phyloP scores from a whole-genome alignment of 2,888 invertebrate species.

The Heteromyza rotundicornis region DNA sequence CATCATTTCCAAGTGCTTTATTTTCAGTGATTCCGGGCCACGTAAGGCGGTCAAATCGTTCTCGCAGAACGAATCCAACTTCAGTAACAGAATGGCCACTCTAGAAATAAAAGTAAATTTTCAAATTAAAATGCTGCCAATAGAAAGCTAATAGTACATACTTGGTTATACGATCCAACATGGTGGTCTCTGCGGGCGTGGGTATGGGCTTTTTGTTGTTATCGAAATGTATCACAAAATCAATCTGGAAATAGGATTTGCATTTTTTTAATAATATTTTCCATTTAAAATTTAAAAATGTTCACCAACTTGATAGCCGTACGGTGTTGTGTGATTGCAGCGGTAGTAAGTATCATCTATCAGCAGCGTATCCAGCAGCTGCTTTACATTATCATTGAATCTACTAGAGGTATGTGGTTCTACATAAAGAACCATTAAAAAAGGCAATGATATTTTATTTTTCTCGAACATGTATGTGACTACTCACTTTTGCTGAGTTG shows the following conservation, averaged over 20 bases:
- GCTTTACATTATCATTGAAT: constrained; percentile 48
- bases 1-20: constrained; percentile 70
- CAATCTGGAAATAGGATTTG: constrained; percentile 43
- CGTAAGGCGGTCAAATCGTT: constrained; percentile 64
- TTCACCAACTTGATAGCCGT: constrained; percentile 54
- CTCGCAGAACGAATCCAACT: constrained; percentile 61
- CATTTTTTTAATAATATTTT: not conserved
- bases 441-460: not conserved
- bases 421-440: constrained; percentile 16
- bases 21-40: constrained; percentile 65
- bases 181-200: constrained; percentile 48
- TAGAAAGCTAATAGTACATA: constrained; percentile 27
- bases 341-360: constrained; percentile 50
- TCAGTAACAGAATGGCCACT: constrained; percentile 61
- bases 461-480: not conserved
- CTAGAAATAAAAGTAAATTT: constrained; percentile 27
- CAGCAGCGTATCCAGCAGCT: constrained; percentile 44
- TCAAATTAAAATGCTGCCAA: too few species aligned
- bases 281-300: not conserved
- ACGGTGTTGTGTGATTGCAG: constrained; percentile 60
- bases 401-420: constrained; percentile 34
- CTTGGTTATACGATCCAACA: constrained; percentile 59
- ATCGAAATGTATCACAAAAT: constrained; percentile 61
- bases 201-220: constrained; percentile 46
- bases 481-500: constrained; percentile 62